A percentile compares a stretch with the other conserved stretches of the same genome.
phyloP scores from a whole-genome alignment of 2,797 vertebrate genomes.

The Intellagama lesueurii region DNA sequence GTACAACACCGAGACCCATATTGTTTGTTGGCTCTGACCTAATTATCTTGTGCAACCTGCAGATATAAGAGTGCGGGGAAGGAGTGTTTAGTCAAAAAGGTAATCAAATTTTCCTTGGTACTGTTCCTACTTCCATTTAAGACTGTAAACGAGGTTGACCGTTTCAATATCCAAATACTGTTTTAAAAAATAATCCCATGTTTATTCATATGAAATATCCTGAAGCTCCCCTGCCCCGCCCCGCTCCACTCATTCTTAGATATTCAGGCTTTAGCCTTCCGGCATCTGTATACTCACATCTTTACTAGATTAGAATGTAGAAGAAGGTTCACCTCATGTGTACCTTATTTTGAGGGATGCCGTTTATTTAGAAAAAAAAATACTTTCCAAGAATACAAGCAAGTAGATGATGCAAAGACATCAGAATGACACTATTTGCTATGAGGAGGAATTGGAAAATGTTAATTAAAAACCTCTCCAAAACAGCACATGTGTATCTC shows the following conservation, averaged over 20 bases:
- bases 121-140: background rate
- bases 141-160: background rate
- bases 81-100: background rate
- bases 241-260: background rate
- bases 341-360: background rate
- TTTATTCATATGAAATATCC: background rate
- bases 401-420: background rate
- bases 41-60: background rate
- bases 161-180: background rate
- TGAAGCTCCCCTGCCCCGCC: background rate
- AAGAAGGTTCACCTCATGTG: background rate
- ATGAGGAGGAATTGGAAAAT: background rate
- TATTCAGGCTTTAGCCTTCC: background rate
- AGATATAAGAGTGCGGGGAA: background rate
- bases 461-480: background rate
- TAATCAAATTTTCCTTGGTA: background rate
- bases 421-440: background rate
- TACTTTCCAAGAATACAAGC: conserved; percentile 7
- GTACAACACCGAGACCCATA: background rate
- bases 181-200: background rate
- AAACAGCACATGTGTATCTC: background rate
- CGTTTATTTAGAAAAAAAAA: background rate
- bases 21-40: background rate
- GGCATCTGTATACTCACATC: background rate
- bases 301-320: background rate